phyloP scores from a whole-genome alignment of 2,888 invertebrate species.

The Norana najaformis region DNA sequence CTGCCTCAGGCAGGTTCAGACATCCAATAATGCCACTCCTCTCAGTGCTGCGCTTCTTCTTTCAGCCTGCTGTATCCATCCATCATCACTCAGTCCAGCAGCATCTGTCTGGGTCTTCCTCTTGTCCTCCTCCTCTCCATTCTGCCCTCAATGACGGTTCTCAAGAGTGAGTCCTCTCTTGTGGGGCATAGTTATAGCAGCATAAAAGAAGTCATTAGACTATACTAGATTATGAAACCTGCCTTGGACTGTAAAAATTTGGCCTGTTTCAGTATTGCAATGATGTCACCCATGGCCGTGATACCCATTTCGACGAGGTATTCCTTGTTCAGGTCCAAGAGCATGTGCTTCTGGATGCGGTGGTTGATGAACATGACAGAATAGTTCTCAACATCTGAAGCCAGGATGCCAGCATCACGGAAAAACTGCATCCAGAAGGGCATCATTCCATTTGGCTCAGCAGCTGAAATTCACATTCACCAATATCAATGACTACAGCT shows the following conservation, averaged over 20 bases:
- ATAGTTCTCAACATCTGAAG: constrained; percentile 78
- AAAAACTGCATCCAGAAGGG: constrained; percentile 81
- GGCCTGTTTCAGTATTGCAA: constrained; percentile 71
- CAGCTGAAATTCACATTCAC: background rate
- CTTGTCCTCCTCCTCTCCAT: too few species aligned
- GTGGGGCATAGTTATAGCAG: too few species aligned
- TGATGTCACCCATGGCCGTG: constrained; percentile 71
- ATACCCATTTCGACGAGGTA: constrained; percentile 87
- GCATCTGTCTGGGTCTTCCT: too few species aligned
- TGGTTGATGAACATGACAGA: constrained; percentile 84
- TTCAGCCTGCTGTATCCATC: too few species aligned
- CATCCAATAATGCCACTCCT: too few species aligned
- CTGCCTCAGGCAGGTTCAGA: too few species aligned
- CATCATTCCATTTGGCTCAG: background rate
- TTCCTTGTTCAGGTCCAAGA: constrained; percentile 82
- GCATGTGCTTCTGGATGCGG: constrained; percentile 82
- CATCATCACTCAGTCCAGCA: too few species aligned
- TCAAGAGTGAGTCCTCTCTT: too few species aligned
- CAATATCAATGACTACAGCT: background rate
- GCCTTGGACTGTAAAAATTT: constrained; percentile 48
- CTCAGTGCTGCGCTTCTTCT: too few species aligned
- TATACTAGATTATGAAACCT: background rate
- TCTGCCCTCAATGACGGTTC: too few species aligned
- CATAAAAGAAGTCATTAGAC: too few species aligned
- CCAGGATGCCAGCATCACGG: constrained; percentile 80